phyloP scores from a whole-genome alignment of 2,797 vertebrate genomes.

The Sarcophilus harrisii region DNA sequence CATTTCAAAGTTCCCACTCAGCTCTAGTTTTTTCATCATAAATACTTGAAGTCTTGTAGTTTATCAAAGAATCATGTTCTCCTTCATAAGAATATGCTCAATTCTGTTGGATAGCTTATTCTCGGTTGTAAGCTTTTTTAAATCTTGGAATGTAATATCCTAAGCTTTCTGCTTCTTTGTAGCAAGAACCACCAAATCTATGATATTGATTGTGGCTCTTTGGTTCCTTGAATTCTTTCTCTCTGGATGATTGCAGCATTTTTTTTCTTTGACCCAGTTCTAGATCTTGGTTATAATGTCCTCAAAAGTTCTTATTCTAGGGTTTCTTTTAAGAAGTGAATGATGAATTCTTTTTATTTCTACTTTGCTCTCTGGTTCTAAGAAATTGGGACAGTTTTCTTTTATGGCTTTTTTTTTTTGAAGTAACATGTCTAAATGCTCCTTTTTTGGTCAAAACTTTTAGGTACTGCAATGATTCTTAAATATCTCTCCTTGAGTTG shows the following conservation, averaged over 20 bases:
- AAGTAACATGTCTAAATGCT: background rate
- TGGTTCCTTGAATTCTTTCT: background rate
- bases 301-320: background rate
- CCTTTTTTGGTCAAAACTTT: background rate
- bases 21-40: background rate
- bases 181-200: too few relatives aligned
- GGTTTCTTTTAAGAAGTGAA: background rate
- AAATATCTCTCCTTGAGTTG: background rate
- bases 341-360: background rate
- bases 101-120: background rate
- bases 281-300: background rate
- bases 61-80: background rate
- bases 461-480: background rate
- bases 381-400: background rate
- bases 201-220: background rate
- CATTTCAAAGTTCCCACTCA: background rate
- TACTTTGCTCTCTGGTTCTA: background rate
- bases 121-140: background rate
- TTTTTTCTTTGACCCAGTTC: background rate
- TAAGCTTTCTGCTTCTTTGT: background rate
- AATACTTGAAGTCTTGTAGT: background rate
- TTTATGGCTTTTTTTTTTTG: background rate
- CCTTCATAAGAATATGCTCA: background rate
- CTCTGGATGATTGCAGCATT: background rate
- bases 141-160: background rate